Evolutionary conservation across 2,113 vertebrate species (phyloP).

Genomic region (Toxotes chatareus): DNA sequence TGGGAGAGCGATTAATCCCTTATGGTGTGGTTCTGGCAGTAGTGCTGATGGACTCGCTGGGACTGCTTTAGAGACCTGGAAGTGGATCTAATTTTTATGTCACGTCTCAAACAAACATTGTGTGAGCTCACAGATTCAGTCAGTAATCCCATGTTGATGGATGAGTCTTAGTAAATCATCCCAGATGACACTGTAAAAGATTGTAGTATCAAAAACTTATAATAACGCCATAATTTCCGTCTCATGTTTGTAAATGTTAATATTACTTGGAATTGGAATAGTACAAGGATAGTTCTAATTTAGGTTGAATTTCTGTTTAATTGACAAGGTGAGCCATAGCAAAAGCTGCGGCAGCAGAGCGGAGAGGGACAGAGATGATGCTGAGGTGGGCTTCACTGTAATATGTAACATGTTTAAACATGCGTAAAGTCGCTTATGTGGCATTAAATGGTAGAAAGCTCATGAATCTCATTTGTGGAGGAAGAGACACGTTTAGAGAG

Average conservation of each 20-base stretch:
- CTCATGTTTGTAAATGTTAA: background rate
- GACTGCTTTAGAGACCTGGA: background rate
- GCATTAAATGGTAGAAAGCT: background rate
- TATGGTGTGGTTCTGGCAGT: conserved; percentile 4
- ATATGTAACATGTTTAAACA: conserved; percentile 24
- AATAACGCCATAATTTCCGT: background rate
- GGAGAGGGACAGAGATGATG: background rate
- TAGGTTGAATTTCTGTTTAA: background rate
- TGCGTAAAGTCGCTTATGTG: conserved; percentile 24
- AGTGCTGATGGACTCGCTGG: background rate
- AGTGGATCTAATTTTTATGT: conserved; percentile 3
- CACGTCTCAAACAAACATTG: background rate
- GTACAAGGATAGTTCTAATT: background rate
- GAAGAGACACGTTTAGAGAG: conserved; percentile 22
- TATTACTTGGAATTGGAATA: too few species aligned
- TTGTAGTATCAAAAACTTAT: background rate
- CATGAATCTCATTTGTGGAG: conserved; percentile 46
- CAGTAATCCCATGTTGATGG: background rate
- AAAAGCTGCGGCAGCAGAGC: background rate
- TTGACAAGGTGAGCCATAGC: background rate
- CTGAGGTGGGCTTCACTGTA: background rate
- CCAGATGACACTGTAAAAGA: background rate
- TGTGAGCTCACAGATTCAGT: background rate
- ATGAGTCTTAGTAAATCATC: background rate
- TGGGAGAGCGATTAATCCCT: conserved; percentile 12